Base-by-base conservation (phyloP, 2,888 invertebrate genomes). In the Salticus scenicus region DNA sequence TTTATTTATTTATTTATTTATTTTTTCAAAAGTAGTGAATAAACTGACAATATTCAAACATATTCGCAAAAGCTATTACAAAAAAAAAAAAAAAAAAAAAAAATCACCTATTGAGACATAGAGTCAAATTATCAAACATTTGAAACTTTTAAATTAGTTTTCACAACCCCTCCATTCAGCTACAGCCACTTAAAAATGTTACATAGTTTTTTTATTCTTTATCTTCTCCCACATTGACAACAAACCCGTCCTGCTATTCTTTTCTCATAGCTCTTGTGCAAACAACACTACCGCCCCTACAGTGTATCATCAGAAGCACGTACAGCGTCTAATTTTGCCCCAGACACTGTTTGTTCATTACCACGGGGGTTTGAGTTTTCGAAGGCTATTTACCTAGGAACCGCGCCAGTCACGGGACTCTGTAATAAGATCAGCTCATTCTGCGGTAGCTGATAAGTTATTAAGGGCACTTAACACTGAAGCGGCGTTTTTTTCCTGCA, bases 331-430 rank as follows among this genome's bases (percentile, higher is more conserved):
- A 83, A 83, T 83, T 77, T 83, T 77, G 83, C 83, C 83, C 83
- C 63, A 83, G 83, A 83, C 77, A 67, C 76, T 83, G 83, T 83
- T 83, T 83, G 83, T 77, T 83, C 83, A 83, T 83, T 77, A 83
- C 83, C 72, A 31, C 30, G 33, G 81, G 74, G 74, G 80, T 57
- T 69, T 42, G 72, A 64, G 64, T 57, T 71, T 64, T 63, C 57
- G 51, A 31, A 57, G 72, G 72, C 76, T 83, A 77, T 83, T 83
- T 83, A 83, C 76, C 83, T 76, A 83, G 76, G 70, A 42, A 71
- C 64, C 71, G 27, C 47, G 24, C 57, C 33, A 69, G 75, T 82
- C 75, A 71, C 70, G 82, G 64, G 69, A 66, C 41, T 33, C 74
- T n/a, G 64, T 83, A 83, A 83, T 83, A 83, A 83, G 83, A 83